A percentile compares a stretch with the other conserved stretches of the same genome.
These are phyloP conservation scores for Icerya purchasi DNA, from an alignment of 2,888 invertebrate genomes.

Conservation along the genomic window DNA sequence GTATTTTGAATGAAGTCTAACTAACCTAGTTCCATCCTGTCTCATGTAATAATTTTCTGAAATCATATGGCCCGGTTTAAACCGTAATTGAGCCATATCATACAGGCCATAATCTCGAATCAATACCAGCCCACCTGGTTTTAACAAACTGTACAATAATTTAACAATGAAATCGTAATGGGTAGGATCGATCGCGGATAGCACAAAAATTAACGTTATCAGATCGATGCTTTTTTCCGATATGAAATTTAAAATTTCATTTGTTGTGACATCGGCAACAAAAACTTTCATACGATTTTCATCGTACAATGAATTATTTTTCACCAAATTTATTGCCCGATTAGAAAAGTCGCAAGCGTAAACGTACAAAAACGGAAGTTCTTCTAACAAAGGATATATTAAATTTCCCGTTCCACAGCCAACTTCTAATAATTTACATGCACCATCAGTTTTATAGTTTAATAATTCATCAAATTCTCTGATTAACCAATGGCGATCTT, in stretches of 20 bases:
- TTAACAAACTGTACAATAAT: constrained; percentile 42
- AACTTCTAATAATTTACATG: constrained; percentile 44
- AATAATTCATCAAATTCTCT: constrained; percentile 73
- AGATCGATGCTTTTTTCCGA: constrained; percentile 39
- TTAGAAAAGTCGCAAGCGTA: constrained; percentile 86
- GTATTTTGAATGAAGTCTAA: too few relatives aligned
- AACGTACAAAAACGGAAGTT: constrained; percentile 50
- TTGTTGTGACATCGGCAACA: constrained; percentile 59
- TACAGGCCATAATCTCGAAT: constrained; percentile 86
- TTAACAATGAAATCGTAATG: constrained; percentile 42
- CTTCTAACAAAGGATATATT: constrained; percentile 60
- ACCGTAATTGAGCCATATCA: constrained; percentile 89
- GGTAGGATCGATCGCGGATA: constrained; percentile 80
- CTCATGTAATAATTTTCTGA: constrained; percentile 81
- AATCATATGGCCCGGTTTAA: constrained; percentile 80
- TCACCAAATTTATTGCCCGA: constrained; percentile 69
- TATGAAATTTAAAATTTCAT: constrained; percentile 31
- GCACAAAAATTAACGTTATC: constrained; percentile 76
- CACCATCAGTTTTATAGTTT: constrained; percentile 31
- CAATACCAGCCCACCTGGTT: constrained; percentile 56
- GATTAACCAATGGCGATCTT: constrained; percentile 90
- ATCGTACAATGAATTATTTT: constrained; percentile 41
- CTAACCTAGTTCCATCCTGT: constrained; percentile 80
- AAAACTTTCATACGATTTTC: constrained; percentile 48
- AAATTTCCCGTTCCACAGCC: constrained; percentile 97